Conservation (phyloP, 2,888 invertebrate genomes). For the Electrophaes corylata region DNA sequence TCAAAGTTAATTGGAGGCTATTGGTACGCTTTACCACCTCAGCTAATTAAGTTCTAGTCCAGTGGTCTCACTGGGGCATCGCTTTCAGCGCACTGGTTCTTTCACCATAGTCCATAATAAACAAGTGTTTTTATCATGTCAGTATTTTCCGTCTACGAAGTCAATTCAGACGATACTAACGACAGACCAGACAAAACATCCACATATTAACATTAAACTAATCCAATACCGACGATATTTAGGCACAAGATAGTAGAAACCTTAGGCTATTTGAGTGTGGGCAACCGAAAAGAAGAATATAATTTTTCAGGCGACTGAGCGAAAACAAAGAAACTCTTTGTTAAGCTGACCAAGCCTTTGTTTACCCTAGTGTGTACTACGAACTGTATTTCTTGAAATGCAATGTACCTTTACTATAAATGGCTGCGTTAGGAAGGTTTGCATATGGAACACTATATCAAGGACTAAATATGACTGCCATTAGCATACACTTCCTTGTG, state of each 20-base stretch:
- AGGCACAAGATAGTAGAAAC: not conserved
- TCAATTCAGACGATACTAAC: not conserved
- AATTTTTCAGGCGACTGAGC: constrained; percentile 52
- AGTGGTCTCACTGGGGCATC: constrained; percentile 15
- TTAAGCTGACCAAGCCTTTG: constrained; percentile 9
- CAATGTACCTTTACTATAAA: not conserved
- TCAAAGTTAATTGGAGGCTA: constrained; percentile 43
- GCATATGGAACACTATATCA: not conserved
- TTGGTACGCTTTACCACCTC: constrained; percentile 29
- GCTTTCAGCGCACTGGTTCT: constrained; percentile 3
- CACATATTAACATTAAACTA: not conserved
- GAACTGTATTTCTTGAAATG: too few species aligned
- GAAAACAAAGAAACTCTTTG: constrained; percentile 43
- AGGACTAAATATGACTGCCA: not conserved
- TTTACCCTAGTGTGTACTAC: constrained; percentile 9
- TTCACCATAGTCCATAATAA: not conserved
- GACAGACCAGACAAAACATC: too few species aligned
- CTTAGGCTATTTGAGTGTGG: constrained; percentile 27
- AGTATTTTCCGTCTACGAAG: too few species aligned
- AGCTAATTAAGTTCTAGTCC: constrained; percentile 30
- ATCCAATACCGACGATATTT: not conserved
- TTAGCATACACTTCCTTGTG: constrained; percentile 3
- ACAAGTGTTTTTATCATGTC: too few species aligned
- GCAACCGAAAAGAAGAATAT: constrained; percentile 43
- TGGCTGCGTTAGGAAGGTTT: not conserved